A percentile compares a stretch with the other conserved stretches of the same genome.
phyloP scores from a whole-genome alignment of 2,888 invertebrate genomes.

The Latrodectus elegans region DNA sequence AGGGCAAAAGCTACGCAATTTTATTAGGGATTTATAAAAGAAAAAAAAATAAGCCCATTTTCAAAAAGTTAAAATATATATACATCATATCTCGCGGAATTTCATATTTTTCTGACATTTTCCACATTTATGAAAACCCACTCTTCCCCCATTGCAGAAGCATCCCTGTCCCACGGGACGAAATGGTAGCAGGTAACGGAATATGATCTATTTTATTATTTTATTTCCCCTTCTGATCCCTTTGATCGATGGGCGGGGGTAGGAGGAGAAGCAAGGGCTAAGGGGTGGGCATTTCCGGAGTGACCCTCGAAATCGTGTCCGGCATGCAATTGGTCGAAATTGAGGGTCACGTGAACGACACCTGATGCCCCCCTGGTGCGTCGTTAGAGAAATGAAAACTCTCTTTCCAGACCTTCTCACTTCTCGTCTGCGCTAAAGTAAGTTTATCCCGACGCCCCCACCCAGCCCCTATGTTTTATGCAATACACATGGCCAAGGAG shows the following conservation, averaged over 20 bases:
- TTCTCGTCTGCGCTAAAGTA: background rate
- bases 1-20: no score
- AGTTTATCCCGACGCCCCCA: background rate
- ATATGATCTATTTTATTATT: background rate
- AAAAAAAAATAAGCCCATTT: background rate
- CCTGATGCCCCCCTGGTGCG: slow-evolving; percentile 59
- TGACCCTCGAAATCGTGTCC: slow-evolving; percentile 64
- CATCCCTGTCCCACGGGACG: no score
- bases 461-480: slow-evolving; percentile 53
- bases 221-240: slow-evolving; percentile 22
- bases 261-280: slow-evolving; percentile 1
- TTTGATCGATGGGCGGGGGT: slow-evolving; percentile 30
- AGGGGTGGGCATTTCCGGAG: background rate
- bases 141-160: background rate
- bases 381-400: slow-evolving; percentile 65
- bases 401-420: slow-evolving; percentile 17
- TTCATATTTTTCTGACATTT: slow-evolving; percentile 46
- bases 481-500: slow-evolving; percentile 42
- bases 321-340: slow-evolving; percentile 48
- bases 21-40: background rate
- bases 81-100: background rate
- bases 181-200: background rate
- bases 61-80: background rate
- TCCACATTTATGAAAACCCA: slow-evolving; percentile 45
- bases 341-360: slow-evolving; percentile 53